Conservation (phyloP, 2,113 vertebrate genomes). For the Toxotes chatareus region DNA sequence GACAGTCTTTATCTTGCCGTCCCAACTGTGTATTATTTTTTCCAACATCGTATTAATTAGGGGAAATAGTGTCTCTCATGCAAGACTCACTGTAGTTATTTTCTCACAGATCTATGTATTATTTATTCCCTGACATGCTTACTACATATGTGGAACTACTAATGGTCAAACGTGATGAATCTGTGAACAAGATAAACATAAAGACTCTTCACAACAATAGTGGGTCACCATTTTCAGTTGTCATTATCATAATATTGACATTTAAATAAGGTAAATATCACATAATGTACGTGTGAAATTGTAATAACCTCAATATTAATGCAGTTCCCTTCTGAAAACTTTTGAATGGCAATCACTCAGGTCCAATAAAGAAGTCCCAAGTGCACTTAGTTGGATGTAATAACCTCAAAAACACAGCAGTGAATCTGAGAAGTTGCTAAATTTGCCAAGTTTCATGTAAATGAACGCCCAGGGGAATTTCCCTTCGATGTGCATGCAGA, state of each 20-base stretch:
- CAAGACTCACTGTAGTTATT: background rate
- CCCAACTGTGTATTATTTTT: conserved; percentile 40
- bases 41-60: conserved; percentile 43
- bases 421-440: conserved; percentile 68
- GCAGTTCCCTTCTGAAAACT: conserved; percentile 26
- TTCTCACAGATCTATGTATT: conserved; percentile 12
- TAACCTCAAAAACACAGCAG: conserved; percentile 63
- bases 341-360: conserved; percentile 44
- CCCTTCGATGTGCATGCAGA: conserved; percentile 66
- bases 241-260: background rate
- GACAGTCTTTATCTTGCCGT: conserved; percentile 49
- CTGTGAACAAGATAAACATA: background rate
- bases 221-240: background rate
- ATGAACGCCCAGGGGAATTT: conserved; percentile 74
- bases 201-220: background rate
- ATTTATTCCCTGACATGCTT: conserved; percentile 2
- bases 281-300: background rate
- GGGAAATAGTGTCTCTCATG: conserved; percentile 2
- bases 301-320: conserved; percentile 11
- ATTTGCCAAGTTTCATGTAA: conserved; percentile 79
- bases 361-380: conserved; percentile 47
- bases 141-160: background rate
- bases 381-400: conserved; percentile 37
- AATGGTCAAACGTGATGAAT: background rate
- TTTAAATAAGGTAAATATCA: background rate